These are phyloP conservation scores for Cheilosia impressa DNA, from an alignment of 2,888 invertebrate species.

Conservation along the genomic window DNA sequence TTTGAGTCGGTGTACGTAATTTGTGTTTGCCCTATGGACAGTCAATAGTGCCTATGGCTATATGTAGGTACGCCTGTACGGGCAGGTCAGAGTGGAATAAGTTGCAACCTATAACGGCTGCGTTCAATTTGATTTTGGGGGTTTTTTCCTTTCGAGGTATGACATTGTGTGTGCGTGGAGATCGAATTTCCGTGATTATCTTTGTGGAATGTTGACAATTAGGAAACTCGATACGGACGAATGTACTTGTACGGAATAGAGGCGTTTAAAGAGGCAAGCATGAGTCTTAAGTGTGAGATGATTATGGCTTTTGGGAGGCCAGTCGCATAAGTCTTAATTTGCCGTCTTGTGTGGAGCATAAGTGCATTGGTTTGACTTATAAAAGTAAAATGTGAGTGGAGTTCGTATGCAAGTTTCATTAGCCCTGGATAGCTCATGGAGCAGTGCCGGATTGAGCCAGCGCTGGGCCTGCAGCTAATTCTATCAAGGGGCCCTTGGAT, in stretches of 20 bases:
- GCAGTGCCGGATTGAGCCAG: too few relatives aligned
- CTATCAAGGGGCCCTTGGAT: too few relatives aligned
- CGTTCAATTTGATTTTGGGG: conserved; percentile 9
- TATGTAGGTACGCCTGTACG: background rate
- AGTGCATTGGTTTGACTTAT: too few relatives aligned
- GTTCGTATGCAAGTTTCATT: too few relatives aligned
- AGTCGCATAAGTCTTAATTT: too few relatives aligned
- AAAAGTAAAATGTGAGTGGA: too few relatives aligned
- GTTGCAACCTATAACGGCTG: conserved; percentile 19
- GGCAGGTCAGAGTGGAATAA: conserved; percentile 23
- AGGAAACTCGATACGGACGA: conserved; percentile 27
- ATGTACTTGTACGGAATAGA: background rate
- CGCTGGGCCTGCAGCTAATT: too few relatives aligned
- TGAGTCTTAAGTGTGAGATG: background rate
- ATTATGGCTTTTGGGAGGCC: background rate
- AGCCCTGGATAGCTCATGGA: too few relatives aligned
- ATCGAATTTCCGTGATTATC: conserved; percentile 52
- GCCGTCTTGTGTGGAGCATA: too few relatives aligned
- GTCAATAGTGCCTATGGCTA: conserved; percentile 12
- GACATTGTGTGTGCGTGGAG: background rate
- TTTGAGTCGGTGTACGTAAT: conserved; percentile 16
- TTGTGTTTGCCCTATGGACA: conserved; percentile 46
- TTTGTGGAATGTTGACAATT: conserved; percentile 41
- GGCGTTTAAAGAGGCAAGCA: background rate
- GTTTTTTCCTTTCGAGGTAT: background rate